Evolutionary conservation across 2,113 vertebrate genomes (phyloP), one percentile per base, ranked within the genome.

Genomic region (Leucosticte australis): DNA sequence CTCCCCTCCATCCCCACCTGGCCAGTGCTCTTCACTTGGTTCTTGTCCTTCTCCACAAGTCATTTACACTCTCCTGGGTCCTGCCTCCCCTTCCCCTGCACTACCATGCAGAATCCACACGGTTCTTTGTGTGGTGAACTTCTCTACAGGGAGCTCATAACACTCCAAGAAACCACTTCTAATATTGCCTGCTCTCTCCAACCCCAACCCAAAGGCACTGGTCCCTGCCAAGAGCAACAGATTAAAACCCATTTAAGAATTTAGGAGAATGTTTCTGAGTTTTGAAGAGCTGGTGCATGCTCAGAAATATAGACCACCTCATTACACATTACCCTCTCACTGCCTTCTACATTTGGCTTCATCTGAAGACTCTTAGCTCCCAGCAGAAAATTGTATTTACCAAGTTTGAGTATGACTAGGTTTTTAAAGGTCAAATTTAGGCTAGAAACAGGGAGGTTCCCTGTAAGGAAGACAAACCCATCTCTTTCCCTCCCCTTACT

Each of bases 201-300:
- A 46, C 83, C 76, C 49, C 88, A 87, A 83, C 41, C 68, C 80
- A 89, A 96, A 93, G 49, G 83, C 87, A 93, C 31, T 35, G 37
- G 75, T 62, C 37, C 31, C 50, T 90, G 93, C 95, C 96, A 96
- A 96, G 19, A 89, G 56, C 73, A 97, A 97, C 94, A 97, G 56
- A 92, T 87, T 93, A 93, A 94, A 76, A 93, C 37, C 27, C 33
- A 65, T 94, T 88, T 73, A 95, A 88, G 86, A 93, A 94, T 78
- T 90, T 62, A 68, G 80, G 57, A 94, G 81, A 94, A 64, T 16
- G n/a, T 82, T 92, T 71, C 76, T 62, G 86, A 86, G 68, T 69
- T 90, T 64, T 88, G 79, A 65, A 83, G 47, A 94, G 73, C 52
- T 64, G 68, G 41, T 8, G 56, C 10, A 22, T 18, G 27, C 74